Evolutionary conservation across 2,888 invertebrate genomes (phyloP), one percentile per base, ranked within the genome.

Genomic region (Thumatha senex): DNA sequence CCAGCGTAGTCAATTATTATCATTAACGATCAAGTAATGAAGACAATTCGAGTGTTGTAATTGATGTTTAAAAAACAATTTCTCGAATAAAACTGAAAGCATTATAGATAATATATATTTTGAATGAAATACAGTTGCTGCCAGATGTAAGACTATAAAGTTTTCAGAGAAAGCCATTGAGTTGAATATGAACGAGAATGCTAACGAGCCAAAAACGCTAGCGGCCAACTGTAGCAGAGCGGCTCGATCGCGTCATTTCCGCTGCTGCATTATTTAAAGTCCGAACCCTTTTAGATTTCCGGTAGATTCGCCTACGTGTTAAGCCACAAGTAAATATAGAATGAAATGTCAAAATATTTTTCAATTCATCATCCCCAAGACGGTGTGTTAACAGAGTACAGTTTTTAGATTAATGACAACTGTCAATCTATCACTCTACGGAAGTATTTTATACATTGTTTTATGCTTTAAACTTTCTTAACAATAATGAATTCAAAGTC

Each of bases 231-330:
- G 53, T 54, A 57, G 63, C 61, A 60, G n/a, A n/a, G 51, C 67
- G 58, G 38, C 44, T 44, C 46, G 58, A 46, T 54, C 67, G 67
- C 80, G 79, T 80, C 80, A 80, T 72, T 76, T 81, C 80, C 81
- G 77, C 61, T 60, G 65, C 58, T 67, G 72, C 72, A 71, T 74
- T 70, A 72, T 72, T 73, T 63, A 58, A 52, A 72, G 61, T 72
- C 67, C 67, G 61, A 70, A 69, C 70, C 69, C 67, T 71, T 67
- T 70, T 72, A 67, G 60, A 67, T 70, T 76, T 79, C 78, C 78
- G 74, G 70, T 67, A 62, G 38, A 45, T 65, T 48, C 49, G 59
- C 54, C 46, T 57, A 48, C 54, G 57, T 52, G 18, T 44, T 2
- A 39, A 56, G 9, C 40, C 15, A 36, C 29, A 11, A 30, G 33